Conservation (phyloP, 1,140 invertebrate genomes). For the Drosophila auraria region DNA sequence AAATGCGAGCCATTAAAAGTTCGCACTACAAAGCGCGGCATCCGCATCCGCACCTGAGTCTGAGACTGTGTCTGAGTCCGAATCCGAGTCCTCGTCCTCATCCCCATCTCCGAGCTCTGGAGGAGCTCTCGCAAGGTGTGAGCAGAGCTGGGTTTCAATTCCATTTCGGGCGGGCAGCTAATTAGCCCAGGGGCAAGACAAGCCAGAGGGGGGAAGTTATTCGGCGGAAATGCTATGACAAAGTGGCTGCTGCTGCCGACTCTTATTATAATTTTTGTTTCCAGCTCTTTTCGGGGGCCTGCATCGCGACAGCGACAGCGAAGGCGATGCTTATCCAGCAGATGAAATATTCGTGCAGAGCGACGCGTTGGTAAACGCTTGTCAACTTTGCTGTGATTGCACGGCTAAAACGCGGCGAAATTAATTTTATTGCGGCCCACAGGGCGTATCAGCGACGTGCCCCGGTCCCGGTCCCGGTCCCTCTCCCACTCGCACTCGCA, state of each 20-base stretch:
- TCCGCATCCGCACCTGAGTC: slow-evolving; percentile 43
- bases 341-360: slow-evolving; percentile 77
- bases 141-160: slow-evolving; percentile 77
- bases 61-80: too few species aligned
- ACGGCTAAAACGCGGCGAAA: slow-evolving; percentile 75
- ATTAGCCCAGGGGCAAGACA: slow-evolving; percentile 59
- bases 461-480: slow-evolving; percentile 10
- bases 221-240: slow-evolving; percentile 81
- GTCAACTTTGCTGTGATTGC: slow-evolving; percentile 82
- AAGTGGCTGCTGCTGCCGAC: slow-evolving; percentile 55
- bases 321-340: slow-evolving; percentile 66
- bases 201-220: slow-evolving; percentile 1
- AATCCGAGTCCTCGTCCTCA: background rate
- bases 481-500: slow-evolving; percentile 15
- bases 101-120: slow-evolving; percentile 11
- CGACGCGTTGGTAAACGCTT: slow-evolving; percentile 77
- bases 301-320: slow-evolving; percentile 31
- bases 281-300: slow-evolving; percentile 45
- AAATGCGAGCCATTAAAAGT: slow-evolving; percentile 76
- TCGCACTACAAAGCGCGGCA: slow-evolving; percentile 74
- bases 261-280: slow-evolving; percentile 35
- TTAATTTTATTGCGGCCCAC: slow-evolving; percentile 79
- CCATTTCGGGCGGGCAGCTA: slow-evolving; percentile 76
- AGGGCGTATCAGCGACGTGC: slow-evolving; percentile 75
- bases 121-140: slow-evolving; percentile 58